A percentile compares a stretch with the other conserved stretches of the same genome.
These are phyloP conservation scores for Cyrtodaria siliqua DNA, from an alignment of 2,888 invertebrate genomes.

Conservation along the genomic window DNA sequence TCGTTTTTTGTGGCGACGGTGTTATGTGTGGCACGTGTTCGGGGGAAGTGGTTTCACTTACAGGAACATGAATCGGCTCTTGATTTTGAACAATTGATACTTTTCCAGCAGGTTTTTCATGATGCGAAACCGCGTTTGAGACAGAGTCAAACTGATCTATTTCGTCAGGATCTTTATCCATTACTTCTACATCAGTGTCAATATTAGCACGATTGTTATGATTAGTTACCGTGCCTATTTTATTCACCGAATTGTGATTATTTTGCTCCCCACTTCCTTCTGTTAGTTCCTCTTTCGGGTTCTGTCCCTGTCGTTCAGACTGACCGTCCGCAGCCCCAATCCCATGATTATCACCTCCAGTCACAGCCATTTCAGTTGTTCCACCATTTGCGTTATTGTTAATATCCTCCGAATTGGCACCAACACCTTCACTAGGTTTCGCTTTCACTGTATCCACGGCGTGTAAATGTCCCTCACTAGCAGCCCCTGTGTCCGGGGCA, in stretches of 20 bases:
- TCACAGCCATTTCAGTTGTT: conserved; percentile 21
- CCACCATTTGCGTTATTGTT: conserved; percentile 37
- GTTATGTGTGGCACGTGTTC: conserved; percentile 1
- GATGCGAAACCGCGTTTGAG: conserved; percentile 72
- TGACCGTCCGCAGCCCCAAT: conserved; percentile 25
- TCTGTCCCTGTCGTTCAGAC: background rate
- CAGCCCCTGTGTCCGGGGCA: conserved; percentile 38
- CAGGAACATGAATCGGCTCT: conserved; percentile 1
- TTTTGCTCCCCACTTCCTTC: background rate
- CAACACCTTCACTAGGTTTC: conserved; percentile 2
- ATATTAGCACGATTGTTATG: background rate
- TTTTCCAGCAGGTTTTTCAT: conserved; percentile 42
- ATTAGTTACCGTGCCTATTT: background rate
- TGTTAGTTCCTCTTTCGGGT: background rate
- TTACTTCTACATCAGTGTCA: conserved; percentile 34
- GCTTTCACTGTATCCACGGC: conserved; percentile 9
- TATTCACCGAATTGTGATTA: background rate
- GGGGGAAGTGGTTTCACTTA: background rate
- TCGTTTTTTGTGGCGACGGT: conserved; percentile 54
- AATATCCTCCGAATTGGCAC: conserved; percentile 29
- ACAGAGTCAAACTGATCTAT: conserved; percentile 76
- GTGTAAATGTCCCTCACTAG: conserved; percentile 15
- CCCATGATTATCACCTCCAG: conserved; percentile 7
- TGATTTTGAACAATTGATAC: conserved; percentile 6
- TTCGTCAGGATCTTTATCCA: conserved; percentile 68